phyloP scores from a whole-genome alignment of 2,888 invertebrate species.

The Chloroclystis v-ata region DNA sequence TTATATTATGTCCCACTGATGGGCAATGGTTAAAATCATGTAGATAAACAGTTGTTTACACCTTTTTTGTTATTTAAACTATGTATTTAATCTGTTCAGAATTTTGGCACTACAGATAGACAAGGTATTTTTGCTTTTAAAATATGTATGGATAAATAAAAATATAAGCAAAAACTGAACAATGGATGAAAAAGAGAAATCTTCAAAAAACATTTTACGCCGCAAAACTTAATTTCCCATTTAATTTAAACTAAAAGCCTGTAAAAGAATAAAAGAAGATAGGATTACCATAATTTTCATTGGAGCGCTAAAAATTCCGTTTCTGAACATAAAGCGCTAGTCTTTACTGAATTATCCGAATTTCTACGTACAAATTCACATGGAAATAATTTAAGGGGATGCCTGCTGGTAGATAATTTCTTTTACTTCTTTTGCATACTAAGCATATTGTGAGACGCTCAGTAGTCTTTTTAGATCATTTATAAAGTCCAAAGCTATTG shows the following conservation, averaged over 20 bases:
- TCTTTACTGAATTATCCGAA: conserved; percentile 7
- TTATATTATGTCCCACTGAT: too few relatives aligned
- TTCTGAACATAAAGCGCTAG: too few relatives aligned
- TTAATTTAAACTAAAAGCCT: conserved; percentile 5
- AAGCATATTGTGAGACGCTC: not conserved
- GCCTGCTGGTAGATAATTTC: too few relatives aligned
- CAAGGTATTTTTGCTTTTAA: too few relatives aligned
- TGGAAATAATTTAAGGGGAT: not conserved
- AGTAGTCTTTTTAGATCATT: too few relatives aligned
- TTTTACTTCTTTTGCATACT: not conserved
- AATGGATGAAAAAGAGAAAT: not conserved
- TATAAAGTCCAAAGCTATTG: too few relatives aligned
- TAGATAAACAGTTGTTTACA: too few relatives aligned
- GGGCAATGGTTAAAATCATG: too few relatives aligned
- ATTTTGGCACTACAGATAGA: too few relatives aligned
- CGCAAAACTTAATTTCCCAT: not conserved
- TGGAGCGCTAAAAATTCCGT: conserved; percentile 12
- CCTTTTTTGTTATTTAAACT: too few relatives aligned
- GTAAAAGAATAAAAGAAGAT: conserved; percentile 1
- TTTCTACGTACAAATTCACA: conserved; percentile 1
- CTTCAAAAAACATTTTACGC: not conserved
- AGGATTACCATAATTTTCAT: conserved; percentile 10
- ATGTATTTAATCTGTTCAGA: too few relatives aligned
- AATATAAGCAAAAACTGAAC: not conserved
- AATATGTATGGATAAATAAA: too few relatives aligned